phyloP scores from a whole-genome alignment of 2,113 vertebrate genomes.

The Tachuris rubrigastra region DNA sequence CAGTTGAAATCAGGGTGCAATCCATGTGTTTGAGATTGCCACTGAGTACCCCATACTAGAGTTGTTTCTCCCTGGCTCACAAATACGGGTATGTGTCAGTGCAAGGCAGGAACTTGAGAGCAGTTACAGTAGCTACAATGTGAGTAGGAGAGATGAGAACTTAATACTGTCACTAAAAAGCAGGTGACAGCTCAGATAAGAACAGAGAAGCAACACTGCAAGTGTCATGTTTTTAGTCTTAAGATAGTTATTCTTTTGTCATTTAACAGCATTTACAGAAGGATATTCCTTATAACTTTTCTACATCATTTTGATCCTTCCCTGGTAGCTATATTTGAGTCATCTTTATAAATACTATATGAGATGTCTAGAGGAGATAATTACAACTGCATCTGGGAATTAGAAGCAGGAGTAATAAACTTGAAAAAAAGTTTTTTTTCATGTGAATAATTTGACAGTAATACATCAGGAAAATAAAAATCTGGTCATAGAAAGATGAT shows the following conservation, averaged over 20 bases:
- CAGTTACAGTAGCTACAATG: neutral
- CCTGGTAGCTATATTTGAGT: neutral
- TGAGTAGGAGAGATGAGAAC: neutral
- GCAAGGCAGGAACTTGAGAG: neutral
- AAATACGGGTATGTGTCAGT: neutral
- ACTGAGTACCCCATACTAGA: neutral
- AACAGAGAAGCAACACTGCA: neutral
- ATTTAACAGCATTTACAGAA: neutral
- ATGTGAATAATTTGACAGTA: neutral
- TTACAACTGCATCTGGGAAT: neutral
- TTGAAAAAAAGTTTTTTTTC: too few relatives aligned
- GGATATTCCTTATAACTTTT: neutral
- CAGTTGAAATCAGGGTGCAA: neutral
- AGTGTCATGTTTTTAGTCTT: neutral
- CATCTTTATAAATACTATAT: neutral
- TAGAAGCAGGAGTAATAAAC: neutral
- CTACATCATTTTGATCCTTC: neutral
- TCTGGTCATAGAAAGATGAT: neutral
- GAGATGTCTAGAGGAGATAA: neutral
- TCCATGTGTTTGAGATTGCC: neutral
- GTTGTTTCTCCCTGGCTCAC: neutral
- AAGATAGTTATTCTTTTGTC: neutral
- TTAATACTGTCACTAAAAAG: neutral
- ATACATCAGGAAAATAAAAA: neutral
- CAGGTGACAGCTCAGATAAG: neutral